Conservation (phyloP, 64 coral and sea anemone species). For the Actinia tenebrosa region DNA sequence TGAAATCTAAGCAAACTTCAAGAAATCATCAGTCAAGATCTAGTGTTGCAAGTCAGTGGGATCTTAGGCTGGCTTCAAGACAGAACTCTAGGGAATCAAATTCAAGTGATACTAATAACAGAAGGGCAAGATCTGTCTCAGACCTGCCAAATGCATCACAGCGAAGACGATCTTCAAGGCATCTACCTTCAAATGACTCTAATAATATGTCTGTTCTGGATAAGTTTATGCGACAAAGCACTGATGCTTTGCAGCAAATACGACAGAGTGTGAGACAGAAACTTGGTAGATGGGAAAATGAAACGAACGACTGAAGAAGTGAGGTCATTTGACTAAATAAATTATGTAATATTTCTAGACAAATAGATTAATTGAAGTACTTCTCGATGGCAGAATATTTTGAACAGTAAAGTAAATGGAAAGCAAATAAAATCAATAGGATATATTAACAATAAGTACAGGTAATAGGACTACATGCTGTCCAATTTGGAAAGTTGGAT, state of each 20-base stretch:
- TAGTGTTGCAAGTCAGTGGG: slow-evolving; percentile 41
- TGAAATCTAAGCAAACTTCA: slow-evolving; percentile 28
- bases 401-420: neutral
- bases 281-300: slow-evolving; percentile 9
- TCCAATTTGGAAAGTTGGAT: too few relatives aligned
- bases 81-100: neutral
- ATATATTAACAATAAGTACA: too few relatives aligned
- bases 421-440: neutral
- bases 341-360: neutral
- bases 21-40: slow-evolving; percentile 13
- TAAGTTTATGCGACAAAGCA: slow-evolving; percentile 59
- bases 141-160: slow-evolving; percentile 29
- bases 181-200: slow-evolving; percentile 42
- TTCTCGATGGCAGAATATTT: neutral
- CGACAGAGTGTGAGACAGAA: slow-evolving; percentile 47
- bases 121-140: slow-evolving; percentile 28
- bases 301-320: neutral
- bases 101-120: neutral
- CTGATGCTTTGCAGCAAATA: slow-evolving; percentile 49
- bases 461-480: too few relatives aligned
- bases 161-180: neutral
- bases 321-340: neutral
- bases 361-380: neutral
- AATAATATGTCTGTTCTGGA: slow-evolving; percentile 32
- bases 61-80: slow-evolving; percentile 20